Conservation (phyloP, 2,113 vertebrate genomes). For the Bucco capensis region DNA sequence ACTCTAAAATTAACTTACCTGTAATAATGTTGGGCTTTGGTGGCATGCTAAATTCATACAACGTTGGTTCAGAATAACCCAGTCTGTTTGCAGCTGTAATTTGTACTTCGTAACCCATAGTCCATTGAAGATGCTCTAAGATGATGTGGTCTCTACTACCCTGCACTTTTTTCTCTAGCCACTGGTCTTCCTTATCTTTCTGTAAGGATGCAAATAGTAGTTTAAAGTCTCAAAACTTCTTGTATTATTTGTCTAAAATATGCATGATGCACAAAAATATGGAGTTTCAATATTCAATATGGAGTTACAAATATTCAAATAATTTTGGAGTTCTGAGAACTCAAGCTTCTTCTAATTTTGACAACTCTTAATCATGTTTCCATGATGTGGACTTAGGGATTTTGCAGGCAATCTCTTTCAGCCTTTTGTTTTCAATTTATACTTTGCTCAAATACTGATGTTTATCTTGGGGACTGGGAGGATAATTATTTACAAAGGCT, state of each 20-base stretch:
- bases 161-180: constrained; percentile 93
- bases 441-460: background rate
- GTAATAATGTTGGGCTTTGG: constrained; percentile 95
- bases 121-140: constrained; percentile 95
- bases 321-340: background rate
- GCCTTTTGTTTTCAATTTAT: background rate
- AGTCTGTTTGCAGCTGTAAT: constrained; percentile 95
- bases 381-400: background rate
- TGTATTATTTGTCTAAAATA: background rate
- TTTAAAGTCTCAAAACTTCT: background rate
- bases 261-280: background rate
- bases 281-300: background rate
- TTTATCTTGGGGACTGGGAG: background rate
- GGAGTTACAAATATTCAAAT: background rate
- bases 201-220: constrained; percentile 40
- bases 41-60: constrained; percentile 96
- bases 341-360: background rate
- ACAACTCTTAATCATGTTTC: background rate
- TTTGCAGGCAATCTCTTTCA: background rate
- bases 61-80: constrained; percentile 92
- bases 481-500: background rate
- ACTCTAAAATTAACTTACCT: constrained; percentile 76
- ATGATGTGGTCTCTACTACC: constrained; percentile 91
- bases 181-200: constrained; percentile 97
- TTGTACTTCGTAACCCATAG: constrained; percentile 94